Conservation (phyloP, 1,140 invertebrate species). For the Archegozetes longisetosus region DNA sequence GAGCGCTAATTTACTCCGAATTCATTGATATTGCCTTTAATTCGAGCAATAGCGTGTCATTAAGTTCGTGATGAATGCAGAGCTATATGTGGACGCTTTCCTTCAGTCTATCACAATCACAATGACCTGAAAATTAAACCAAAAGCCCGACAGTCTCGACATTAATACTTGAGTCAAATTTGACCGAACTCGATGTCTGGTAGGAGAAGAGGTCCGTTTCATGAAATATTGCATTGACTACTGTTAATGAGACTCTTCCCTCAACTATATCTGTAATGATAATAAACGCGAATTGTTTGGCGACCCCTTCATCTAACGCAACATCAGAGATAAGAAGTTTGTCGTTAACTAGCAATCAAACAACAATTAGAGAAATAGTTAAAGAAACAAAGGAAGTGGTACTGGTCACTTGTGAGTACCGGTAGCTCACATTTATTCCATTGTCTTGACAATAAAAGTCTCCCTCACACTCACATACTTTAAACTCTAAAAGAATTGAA, state of each 20-base stretch:
- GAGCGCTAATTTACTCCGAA: constrained; percentile 31
- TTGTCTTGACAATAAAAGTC: no score
- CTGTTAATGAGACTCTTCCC: background rate
- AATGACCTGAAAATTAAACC: no score
- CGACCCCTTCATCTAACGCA: background rate
- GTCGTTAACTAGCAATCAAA: background rate
- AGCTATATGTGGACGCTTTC: background rate
- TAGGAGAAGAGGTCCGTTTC: background rate
- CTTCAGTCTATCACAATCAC: background rate
- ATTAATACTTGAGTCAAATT: background rate
- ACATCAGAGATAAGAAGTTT: background rate
- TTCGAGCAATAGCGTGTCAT: background rate
- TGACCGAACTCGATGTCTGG: background rate
- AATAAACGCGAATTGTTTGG: background rate
- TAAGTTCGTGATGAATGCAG: background rate
- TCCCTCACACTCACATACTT: no score
- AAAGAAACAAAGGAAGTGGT: constrained; percentile 3
- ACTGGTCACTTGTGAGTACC: background rate
- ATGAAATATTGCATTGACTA: background rate
- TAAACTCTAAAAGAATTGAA: no score
- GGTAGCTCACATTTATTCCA: no score
- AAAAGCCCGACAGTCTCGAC: background rate
- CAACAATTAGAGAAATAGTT: background rate
- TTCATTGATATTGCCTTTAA: constrained; percentile 1
- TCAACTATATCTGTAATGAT: background rate